A percentile compares a stretch with the other conserved stretches of the same genome.
Evolutionary conservation across 2,888 invertebrate species (phyloP).

Genomic region (Eurytoma californica): DNA sequence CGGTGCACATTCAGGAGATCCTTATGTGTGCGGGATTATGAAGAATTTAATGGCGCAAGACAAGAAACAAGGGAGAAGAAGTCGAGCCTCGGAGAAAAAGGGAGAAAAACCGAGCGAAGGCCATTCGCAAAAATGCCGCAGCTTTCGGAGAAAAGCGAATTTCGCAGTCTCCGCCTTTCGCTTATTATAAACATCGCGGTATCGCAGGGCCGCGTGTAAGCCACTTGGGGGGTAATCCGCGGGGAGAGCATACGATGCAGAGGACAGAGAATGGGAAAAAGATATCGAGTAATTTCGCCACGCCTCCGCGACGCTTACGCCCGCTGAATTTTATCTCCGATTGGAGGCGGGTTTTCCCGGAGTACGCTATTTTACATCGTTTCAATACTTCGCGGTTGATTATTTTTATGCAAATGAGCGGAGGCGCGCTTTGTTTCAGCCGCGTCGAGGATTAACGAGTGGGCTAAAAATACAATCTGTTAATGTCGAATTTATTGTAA

Average conservation of each 20-base stretch:
- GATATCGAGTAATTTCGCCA: constrained; percentile 38
- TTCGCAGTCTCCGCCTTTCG: not conserved
- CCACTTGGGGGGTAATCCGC: not conserved
- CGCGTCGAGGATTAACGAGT: not conserved
- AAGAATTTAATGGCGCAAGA: constrained; percentile 25
- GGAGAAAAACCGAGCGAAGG: not conserved
- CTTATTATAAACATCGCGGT: not conserved
- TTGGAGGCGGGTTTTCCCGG: not conserved
- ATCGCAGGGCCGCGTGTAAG: not conserved
- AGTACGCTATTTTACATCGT: not conserved
- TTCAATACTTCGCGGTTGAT: not conserved
- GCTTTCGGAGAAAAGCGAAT: not conserved
- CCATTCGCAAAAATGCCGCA: not conserved
- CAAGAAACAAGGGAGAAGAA: not conserved
- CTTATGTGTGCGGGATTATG: constrained; percentile 12
- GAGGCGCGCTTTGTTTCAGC: too few species aligned
- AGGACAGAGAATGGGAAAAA: not conserved
- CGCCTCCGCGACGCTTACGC: not conserved
- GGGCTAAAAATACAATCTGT: not conserved
- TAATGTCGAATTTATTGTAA: constrained; percentile 1
- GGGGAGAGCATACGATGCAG: not conserved
- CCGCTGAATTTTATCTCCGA: constrained; percentile 17
- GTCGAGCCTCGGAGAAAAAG: not conserved
- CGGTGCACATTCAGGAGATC: constrained; percentile 1
- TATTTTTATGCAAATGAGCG: too few species aligned